Conservation (phyloP, 2,113 vertebrate species). For the Ibidorhyncha struthersii region DNA sequence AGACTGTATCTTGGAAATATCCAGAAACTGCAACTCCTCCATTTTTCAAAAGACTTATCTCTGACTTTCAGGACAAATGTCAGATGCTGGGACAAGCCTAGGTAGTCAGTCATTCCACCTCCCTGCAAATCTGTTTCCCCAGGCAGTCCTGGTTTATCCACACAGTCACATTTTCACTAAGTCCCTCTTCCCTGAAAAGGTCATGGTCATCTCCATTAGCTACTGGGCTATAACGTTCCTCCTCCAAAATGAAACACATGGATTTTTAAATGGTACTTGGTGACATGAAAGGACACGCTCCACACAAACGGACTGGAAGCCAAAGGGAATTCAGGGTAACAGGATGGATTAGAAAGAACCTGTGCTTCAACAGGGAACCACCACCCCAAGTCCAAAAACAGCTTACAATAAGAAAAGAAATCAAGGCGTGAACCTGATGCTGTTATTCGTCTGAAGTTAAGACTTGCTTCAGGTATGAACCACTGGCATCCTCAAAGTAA, state of each 20-base stretch:
- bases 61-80: not conserved
- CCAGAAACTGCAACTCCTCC: not conserved
- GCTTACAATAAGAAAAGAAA: not conserved
- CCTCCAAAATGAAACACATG: not conserved
- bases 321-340: not conserved
- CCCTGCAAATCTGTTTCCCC: not conserved
- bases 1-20: not conserved
- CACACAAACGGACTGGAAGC: not conserved
- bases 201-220: not conserved
- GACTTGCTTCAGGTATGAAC: accelerated
- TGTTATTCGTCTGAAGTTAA: not conserved
- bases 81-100: not conserved
- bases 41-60: not conserved
- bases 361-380: not conserved
- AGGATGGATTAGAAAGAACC: not conserved
- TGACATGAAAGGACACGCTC: not conserved
- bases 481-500: not conserved
- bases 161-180: not conserved
- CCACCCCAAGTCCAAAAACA: not conserved
- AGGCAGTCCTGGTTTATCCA: not conserved
- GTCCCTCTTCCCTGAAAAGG: not conserved
- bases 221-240: not conserved
- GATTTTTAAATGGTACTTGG: not conserved
- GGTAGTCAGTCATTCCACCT: not conserved
- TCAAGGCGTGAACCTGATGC: not conserved